Base-by-base conservation (phyloP, 2,888 invertebrate genomes). In the Esperia sulphurella region DNA sequence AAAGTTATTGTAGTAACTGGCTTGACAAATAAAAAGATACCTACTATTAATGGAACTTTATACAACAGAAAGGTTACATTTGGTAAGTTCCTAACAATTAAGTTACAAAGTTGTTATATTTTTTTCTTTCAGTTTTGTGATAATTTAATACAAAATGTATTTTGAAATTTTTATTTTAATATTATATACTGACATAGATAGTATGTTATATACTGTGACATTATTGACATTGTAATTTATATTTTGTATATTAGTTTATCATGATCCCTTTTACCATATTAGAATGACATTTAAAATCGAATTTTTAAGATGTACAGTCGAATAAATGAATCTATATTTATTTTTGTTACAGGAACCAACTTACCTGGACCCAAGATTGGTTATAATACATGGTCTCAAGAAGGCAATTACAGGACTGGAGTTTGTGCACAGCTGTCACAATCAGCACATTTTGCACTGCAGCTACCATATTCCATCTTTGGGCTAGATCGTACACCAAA, bases 401-500 rank as follows among this genome's bases (percentile, higher is more conserved):
- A 97, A 75, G 97, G 97, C 0, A 92, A 92, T 45, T 91, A 92
- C 44, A 93, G 96, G 54, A 93, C 93, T 52, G 96, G 96, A 28
- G 93, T 94, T 13, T 96, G 96, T 45, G 94, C 95, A 0, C 98
- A 99, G 75, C 79, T 98, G 42, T 94, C 97, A 0, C 98, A 98
- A 78, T 97, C 97, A 21, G 96, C 97, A 1, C 95, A 98, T 75
- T 95, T 95, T 75, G 93, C 97, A 1, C 90, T 99, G n/a, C 97
- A 98, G 78, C 85, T 98, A 48, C 99, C 99, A 0, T 99, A 97
- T 78, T 95, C 95, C 0, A 95, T 98, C 57, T 99, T 99, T 83
- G 99, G 99, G 1, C 90, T 99, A n/a, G 99, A 99, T 2, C 93
- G 98, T 51, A 98, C 98, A 35, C 98, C 99, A 1, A 99, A 99